A percentile compares a stretch with the other conserved stretches of the same genome.
Conservation (phyloP, 1,140 invertebrate genomes). For the Capitella teleta region DNA sequence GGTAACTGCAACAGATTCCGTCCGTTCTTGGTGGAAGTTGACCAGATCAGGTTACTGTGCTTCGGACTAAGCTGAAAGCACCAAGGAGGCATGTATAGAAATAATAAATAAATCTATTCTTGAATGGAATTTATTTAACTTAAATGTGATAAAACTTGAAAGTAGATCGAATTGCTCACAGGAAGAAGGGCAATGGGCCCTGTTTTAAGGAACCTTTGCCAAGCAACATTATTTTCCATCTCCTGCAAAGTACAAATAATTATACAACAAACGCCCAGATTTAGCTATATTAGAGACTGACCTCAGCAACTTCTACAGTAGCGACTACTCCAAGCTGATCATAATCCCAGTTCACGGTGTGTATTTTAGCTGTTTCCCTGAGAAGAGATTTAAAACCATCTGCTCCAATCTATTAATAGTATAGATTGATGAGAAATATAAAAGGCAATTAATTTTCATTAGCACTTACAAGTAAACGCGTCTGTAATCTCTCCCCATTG, state of each 20-base stretch:
- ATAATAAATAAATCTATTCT: background rate
- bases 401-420: constrained; percentile 60
- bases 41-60: constrained; percentile 84
- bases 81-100: background rate
- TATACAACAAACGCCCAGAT: background rate
- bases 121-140: too few species aligned
- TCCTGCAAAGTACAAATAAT: constrained; percentile 44
- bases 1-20: constrained; percentile 57
- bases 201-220: constrained; percentile 85
- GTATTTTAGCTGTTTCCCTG: constrained; percentile 62
- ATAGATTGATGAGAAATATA: background rate
- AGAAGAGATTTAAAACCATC: constrained; percentile 84
- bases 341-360: constrained; percentile 71
- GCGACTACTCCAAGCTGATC: constrained; percentile 82
- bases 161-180: constrained; percentile 48
- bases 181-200: constrained; percentile 87
- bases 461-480: constrained; percentile 43
- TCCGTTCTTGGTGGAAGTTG: constrained; percentile 60
- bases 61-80: constrained; percentile 53
- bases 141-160: too few species aligned
- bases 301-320: constrained; percentile 66
- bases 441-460: background rate
- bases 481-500: constrained; percentile 37
- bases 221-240: constrained; percentile 70
- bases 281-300: constrained; percentile 20